Conservation (phyloP, 2,888 invertebrate genomes). For the Lysandra bellargus region DNA sequence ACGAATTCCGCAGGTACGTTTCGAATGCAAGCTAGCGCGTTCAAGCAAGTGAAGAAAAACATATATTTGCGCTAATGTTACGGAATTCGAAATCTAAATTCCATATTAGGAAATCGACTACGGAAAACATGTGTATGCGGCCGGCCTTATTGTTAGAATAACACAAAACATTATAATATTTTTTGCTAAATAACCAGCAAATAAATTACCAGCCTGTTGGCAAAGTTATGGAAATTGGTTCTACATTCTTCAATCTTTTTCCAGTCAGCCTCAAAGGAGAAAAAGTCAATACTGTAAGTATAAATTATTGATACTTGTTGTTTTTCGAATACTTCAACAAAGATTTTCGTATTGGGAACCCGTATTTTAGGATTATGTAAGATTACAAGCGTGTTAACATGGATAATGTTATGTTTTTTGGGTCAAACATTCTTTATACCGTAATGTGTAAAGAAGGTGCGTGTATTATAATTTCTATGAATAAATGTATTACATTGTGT, state of each 20-base stretch:
- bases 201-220: neutral
- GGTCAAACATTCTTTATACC: neutral
- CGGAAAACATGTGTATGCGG: too few relatives aligned
- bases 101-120: too few relatives aligned
- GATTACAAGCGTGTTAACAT: neutral
- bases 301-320: constrained; percentile 6
- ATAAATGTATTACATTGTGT: too few relatives aligned
- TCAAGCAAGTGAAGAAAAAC: too few relatives aligned
- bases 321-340: neutral
- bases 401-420: constrained; percentile 3
- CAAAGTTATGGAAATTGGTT: constrained; percentile 10
- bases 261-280: constrained; percentile 42
- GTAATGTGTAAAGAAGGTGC: too few relatives aligned
- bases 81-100: too few relatives aligned
- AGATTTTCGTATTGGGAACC: neutral
- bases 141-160: too few relatives aligned
- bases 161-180: too few relatives aligned
- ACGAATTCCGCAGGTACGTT: too few relatives aligned
- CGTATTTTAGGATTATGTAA: constrained; percentile 14
- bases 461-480: too few relatives aligned
- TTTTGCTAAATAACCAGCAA: neutral
- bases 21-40: too few relatives aligned
- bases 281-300: constrained; percentile 41
- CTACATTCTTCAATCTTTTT: constrained; percentile 16
- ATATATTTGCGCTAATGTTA: too few relatives aligned